Conservation (phyloP, 2,888 invertebrate species). For the Cryptocheilus praepositus region DNA sequence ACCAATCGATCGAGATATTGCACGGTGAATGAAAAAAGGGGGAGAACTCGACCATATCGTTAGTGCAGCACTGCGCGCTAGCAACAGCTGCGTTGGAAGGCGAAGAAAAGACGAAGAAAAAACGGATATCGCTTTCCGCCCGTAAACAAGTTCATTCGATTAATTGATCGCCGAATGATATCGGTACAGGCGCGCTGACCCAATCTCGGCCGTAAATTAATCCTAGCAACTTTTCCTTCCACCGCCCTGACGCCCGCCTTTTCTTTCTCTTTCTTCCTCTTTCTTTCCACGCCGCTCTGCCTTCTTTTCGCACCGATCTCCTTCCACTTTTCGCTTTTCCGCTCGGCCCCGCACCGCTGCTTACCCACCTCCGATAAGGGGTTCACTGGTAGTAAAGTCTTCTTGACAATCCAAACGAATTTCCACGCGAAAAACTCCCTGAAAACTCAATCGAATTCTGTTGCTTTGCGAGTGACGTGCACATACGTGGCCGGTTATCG, state of each 20-base stretch:
- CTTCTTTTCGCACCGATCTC: slow-evolving; percentile 3
- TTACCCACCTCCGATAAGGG: slow-evolving; percentile 13
- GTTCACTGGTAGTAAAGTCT: slow-evolving; percentile 18
- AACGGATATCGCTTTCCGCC: slow-evolving; percentile 15
- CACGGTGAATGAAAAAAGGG: slow-evolving; percentile 20
- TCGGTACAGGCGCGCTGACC: slow-evolving; percentile 34
- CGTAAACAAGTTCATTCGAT: slow-evolving; percentile 34
- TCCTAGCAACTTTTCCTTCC: slow-evolving; percentile 34
- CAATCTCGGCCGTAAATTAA: slow-evolving; percentile 45
- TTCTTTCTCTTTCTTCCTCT: neutral
- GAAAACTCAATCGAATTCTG: slow-evolving; percentile 28
- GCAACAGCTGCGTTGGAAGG: slow-evolving; percentile 42
- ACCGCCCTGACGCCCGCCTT: neutral
- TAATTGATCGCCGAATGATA: slow-evolving; percentile 50
- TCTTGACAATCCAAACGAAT: slow-evolving; percentile 10
- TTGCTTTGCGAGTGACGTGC: slow-evolving; percentile 22
- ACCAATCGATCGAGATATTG: slow-evolving; percentile 38
- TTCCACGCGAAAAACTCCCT: slow-evolving; percentile 20
- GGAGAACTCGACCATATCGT: slow-evolving; percentile 25
- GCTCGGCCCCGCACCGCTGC: slow-evolving; percentile 10
- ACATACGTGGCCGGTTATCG: slow-evolving; percentile 18
- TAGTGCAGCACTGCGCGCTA: slow-evolving; percentile 10
- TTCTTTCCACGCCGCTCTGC: neutral
- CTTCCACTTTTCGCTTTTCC: slow-evolving; percentile 9
- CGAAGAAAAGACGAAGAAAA: slow-evolving; percentile 11